These are phyloP conservation scores for Monomorium pharaonis DNA, from an alignment of 1,140 invertebrate species.

Conservation along the genomic window DNA sequence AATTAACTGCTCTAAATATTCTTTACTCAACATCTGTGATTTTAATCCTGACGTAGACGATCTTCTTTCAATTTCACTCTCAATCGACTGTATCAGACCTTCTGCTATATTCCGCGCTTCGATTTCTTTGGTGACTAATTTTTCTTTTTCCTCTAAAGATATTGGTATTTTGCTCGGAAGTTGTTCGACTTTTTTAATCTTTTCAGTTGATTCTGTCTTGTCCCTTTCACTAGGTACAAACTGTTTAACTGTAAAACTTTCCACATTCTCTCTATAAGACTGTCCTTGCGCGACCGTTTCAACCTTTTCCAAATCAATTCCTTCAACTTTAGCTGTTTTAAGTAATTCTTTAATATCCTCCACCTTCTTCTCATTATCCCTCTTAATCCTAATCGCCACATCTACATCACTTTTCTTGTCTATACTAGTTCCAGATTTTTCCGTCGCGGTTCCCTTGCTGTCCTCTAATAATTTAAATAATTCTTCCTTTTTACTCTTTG, in stretches of 20 bases:
- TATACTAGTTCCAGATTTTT: conserved; percentile 68
- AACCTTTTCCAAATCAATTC: conserved; percentile 50
- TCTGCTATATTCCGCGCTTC: conserved; percentile 79
- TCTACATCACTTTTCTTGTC: conserved; percentile 74
- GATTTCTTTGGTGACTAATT: conserved; percentile 73
- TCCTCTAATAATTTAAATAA: conserved; percentile 71
- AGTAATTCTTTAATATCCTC: conserved; percentile 33
- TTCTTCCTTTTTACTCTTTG: conserved; percentile 70
- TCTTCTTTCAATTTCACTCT: conserved; percentile 78
- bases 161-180: background rate
- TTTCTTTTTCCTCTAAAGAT: conserved; percentile 72
- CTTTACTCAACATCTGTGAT: conserved; percentile 58
- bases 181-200: background rate
- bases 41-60: conserved; percentile 70
- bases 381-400: conserved; percentile 75
- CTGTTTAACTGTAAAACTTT: conserved; percentile 40
- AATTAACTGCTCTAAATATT: conserved; percentile 68
- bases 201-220: background rate
- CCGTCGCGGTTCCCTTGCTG: conserved; percentile 71
- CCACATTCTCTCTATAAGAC: conserved; percentile 68
- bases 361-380: conserved; percentile 60
- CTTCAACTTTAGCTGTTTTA: background rate
- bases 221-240: conserved; percentile 55
- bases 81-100: conserved; percentile 79
- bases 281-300: conserved; percentile 72